Evolutionary conservation across 1,140 invertebrate genomes (phyloP).

Genomic region (Orchestia grillus): DNA sequence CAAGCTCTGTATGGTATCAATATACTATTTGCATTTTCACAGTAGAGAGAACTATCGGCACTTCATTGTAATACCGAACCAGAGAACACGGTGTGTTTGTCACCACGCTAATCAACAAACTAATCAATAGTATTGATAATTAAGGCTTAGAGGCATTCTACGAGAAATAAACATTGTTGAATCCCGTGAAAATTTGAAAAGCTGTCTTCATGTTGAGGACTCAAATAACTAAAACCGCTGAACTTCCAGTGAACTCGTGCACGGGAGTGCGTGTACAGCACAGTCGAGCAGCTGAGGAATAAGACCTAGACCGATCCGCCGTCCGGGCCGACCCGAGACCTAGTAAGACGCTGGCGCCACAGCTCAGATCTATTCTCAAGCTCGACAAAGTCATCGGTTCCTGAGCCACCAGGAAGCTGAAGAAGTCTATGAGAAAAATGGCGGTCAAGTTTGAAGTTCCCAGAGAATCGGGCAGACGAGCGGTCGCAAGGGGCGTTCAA

Average conservation of each 20-base stretch:
- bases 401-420: background rate
- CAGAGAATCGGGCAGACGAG: background rate
- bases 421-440: background rate
- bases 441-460: background rate
- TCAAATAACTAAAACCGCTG: background rate
- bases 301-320: too few species aligned
- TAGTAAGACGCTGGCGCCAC: background rate
- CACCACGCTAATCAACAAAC: too few species aligned
- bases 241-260: background rate
- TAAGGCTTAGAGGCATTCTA: too few species aligned
- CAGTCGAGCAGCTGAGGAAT: background rate
- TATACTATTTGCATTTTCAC: too few species aligned
- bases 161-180: too few species aligned
- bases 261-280: background rate
- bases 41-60: too few species aligned
- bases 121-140: too few species aligned
- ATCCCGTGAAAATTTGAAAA: too few species aligned
- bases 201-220: too few species aligned
- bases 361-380: background rate
- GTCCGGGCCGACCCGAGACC: background rate
- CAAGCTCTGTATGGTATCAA: too few species aligned
- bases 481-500: background rate
- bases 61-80: too few species aligned
- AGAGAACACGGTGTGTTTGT: too few species aligned
- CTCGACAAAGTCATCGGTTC: background rate